Percentiles rank a stretch among this genome's conserved stretches.
Evolutionary conservation across 2,888 invertebrate species (phyloP).

Genomic region (Ischnus inquisitorius): DNA sequence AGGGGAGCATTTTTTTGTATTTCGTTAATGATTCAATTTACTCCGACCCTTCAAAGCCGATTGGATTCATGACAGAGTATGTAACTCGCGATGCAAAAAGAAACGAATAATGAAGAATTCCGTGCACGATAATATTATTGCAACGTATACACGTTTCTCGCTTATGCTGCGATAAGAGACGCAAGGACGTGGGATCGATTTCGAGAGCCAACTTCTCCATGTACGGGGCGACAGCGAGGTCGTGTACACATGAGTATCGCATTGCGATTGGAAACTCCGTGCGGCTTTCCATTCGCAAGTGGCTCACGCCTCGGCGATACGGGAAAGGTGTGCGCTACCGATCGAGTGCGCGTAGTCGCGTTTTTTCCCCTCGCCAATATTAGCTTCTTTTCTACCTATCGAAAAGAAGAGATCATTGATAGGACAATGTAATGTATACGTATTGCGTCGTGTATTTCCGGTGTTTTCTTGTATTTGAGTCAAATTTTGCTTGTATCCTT

Average conservation of each 20-base stretch:
- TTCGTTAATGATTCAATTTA: too few species aligned
- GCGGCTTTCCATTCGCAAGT: conserved; percentile 61
- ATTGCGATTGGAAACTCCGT: conserved; percentile 65
- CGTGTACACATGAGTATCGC: conserved; percentile 53
- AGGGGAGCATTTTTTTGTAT: too few species aligned
- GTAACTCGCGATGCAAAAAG: neutral
- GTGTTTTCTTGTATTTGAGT: too few species aligned
- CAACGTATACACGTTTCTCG: conserved; percentile 14
- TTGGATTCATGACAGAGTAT: neutral
- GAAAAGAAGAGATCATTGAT: conserved; percentile 26
- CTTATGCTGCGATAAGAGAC: conserved; percentile 49
- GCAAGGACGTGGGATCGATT: conserved; percentile 72
- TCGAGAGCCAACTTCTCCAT: conserved; percentile 70
- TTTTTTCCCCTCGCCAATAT: conserved; percentile 4
- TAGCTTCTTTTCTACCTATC: conserved; percentile 18
- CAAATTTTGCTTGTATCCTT: conserved; percentile 42
- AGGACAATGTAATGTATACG: conserved; percentile 4
- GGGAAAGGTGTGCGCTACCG: conserved; percentile 60
- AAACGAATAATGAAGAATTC: neutral
- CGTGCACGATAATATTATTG: conserved; percentile 1
- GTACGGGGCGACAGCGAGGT: conserved; percentile 80
- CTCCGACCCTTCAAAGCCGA: too few species aligned
- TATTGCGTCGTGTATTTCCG: conserved; percentile 36
- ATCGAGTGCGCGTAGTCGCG: conserved; percentile 28
- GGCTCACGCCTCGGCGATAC: conserved; percentile 47